Base-by-base conservation (phyloP, 2,888 invertebrate species). In the Leptura quadrifasciata region DNA sequence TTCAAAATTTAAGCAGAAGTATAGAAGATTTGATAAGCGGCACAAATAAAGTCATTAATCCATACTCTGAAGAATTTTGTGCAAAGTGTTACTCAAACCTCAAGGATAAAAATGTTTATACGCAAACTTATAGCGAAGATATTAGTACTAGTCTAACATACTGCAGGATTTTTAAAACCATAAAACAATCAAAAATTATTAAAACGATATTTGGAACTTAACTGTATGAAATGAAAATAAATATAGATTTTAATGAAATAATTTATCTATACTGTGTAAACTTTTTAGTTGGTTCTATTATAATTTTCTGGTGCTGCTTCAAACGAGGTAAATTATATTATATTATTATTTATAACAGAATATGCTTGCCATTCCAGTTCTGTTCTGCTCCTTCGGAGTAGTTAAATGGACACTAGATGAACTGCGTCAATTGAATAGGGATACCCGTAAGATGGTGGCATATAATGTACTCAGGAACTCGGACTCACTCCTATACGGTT, bases 51-150 rank as follows among this genome's bases (percentile, higher is more conserved):
- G 8, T 2, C 12, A 47, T 12, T 47, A 12, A n/a, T 3, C 15
- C 47, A n/a, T 5, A 47, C 39, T 6, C 1, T 47, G n/a, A 6
- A 6, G n/a, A 47, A 47, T 47, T 4, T n/a, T n/a, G n/a, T n/a
- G 3, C 15, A n/a, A 2, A 15, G 1, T 47, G n/a, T 47, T 15
- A 5, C 5, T 47, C 5, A n/a, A 15, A 15, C n/a, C 3, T 47
- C 15, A 47, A 15, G 5, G n/a, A n/a, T 9, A 75, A 58, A 63
- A 52, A 52, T n/a, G 24, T 27, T 64, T 58, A 17, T 57, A 75
- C 52, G 65, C 70, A 65, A 57, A 71, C 24, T 17, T 15, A 18
- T 17, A 15, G n/a, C 17, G 6, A 9, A 3, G 35, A 35, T 5
- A 10, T 10, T 2, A 10, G 9, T 10, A 47, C 1, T n/a, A 27